Base-by-base conservation (phyloP, 92 coral and sea anemone genomes). In the Zoanthus sansibaricus region DNA sequence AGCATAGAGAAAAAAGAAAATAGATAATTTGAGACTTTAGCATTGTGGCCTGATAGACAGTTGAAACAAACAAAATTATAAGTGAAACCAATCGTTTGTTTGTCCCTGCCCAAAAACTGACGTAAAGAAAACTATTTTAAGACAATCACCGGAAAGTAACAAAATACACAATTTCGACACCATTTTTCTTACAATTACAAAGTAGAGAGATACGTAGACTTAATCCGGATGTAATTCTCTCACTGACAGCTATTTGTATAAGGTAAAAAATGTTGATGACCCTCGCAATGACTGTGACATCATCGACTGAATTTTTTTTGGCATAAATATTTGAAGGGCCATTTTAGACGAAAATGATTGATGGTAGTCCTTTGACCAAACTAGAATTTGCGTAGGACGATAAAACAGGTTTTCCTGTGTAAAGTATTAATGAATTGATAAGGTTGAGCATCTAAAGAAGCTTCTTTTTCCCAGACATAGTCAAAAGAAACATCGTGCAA, bases 181-280 rank as follows among this genome's bases (percentile, higher is more conserved):
- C 74, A 80, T 64, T 64, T 66, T 80, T 80, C 46, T 64, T 46
- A 66, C 85, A 66, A 80, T 62, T 46, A 67, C 85, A 66, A 80
- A 80, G 75, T 9, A 80, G 59, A 80, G 25, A 80, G 21, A 18
- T 80, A 80, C 85, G 85, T 80, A 30, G 75, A 59, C 2, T 14
- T 64, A 80, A 80, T 46, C 85, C 85, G 85, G 85, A 64, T 80
- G 74, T 13, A 25, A 18, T 31, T 69, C 59, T 30, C 46, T 54
- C 64, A 15, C 85, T 80, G 85, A 80, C 85, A 66, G 85, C 85
- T 67, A 80, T 66, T 80, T 80, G 61, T 45, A 66, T 47, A 66
- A 46, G 59, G 67, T 33, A 66, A 80, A 80, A 67, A 66, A 80
- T 80, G 71, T 66, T 20, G 44, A 70, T 80, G 85, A 56, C 70